Conservation (phyloP, 2,113 vertebrate species). For the Salvator merianae region DNA sequence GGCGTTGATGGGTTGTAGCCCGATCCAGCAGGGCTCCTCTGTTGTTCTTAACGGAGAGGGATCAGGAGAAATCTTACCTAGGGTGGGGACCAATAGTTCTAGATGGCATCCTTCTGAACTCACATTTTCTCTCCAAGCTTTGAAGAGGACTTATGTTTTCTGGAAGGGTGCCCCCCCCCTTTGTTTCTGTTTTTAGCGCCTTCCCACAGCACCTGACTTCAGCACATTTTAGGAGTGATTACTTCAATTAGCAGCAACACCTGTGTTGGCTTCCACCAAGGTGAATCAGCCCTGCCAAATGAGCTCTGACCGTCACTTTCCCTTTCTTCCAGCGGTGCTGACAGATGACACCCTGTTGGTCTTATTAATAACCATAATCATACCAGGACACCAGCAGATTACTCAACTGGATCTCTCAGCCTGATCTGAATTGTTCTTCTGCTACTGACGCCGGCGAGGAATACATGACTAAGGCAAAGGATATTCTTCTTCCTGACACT, state of each 20-base stretch:
- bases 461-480: not conserved
- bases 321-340: not conserved
- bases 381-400: constrained; percentile 17
- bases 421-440: not conserved
- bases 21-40: no score
- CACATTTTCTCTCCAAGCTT: no score
- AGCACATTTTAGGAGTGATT: not conserved
- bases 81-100: no score
- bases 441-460: not conserved
- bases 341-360: not conserved
- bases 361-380: constrained; percentile 12
- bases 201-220: not conserved
- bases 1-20: no score
- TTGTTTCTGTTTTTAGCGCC: not conserved
- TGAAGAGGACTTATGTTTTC: no score
- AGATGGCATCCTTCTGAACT: no score
- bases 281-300: not conserved
- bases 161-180: not conserved
- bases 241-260: not conserved
- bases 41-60: no score
- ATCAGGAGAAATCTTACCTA: no score
- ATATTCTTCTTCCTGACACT: constrained; percentile 13
- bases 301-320: not conserved
- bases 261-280: not conserved
- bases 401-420: not conserved